These are phyloP conservation scores for Cryptus armator DNA, from an alignment of 2,888 invertebrate genomes.

Conservation along the genomic window DNA sequence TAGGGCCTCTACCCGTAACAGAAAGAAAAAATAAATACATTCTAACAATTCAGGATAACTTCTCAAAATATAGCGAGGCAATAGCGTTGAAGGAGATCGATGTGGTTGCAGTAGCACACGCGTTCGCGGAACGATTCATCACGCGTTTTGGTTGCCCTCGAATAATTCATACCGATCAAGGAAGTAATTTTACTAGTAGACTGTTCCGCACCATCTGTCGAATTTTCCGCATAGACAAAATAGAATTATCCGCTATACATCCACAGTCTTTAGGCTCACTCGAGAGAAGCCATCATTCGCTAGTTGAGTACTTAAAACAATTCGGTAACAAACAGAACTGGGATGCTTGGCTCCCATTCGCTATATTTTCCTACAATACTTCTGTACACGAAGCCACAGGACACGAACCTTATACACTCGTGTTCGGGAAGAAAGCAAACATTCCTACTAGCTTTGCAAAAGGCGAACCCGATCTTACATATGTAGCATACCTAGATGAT, in stretches of 20 bases:
- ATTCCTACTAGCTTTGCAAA: neutral
- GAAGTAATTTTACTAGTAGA: conserved; percentile 47
- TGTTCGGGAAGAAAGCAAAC: neutral
- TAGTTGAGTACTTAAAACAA: conserved; percentile 14
- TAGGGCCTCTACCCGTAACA: conserved; percentile 67
- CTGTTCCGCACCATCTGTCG: conserved; percentile 8
- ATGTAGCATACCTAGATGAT: neutral
- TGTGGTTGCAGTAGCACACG: conserved; percentile 34
- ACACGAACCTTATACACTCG: neutral
- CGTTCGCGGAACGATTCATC: conserved; percentile 50
- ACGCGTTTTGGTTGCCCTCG: conserved; percentile 47
- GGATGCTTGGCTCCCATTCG: neutral
- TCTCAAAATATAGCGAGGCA: too few relatives aligned
- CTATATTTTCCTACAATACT: conserved; percentile 5
- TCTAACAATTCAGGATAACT: conserved; percentile 56
- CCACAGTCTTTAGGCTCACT: conserved; percentile 11
- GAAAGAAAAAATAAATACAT: conserved; percentile 45
- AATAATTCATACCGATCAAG: conserved; percentile 54
- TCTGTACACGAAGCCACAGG: conserved; percentile 7
- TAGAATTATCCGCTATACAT: neutral
- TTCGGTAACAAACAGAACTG: neutral
- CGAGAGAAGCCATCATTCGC: conserved; percentile 3
- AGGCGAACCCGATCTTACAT: neutral
- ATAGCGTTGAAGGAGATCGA: conserved; percentile 37
- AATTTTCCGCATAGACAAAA: conserved; percentile 13